Conservation (phyloP, 2,888 invertebrate genomes). For the Aelia acuminata region DNA sequence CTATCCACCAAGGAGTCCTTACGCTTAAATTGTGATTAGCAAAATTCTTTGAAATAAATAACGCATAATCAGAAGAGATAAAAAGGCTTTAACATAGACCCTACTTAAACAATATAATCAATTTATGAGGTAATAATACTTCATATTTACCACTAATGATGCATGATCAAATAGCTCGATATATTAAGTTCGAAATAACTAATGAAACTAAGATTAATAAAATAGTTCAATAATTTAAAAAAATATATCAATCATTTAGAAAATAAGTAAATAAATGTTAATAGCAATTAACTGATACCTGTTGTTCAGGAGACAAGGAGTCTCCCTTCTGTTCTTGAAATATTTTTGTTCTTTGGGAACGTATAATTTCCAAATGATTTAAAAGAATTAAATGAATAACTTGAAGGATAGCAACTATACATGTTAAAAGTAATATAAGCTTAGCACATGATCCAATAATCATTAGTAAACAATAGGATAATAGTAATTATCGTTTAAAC, state of each 20-base stretch:
- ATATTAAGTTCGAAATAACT: too few species aligned
- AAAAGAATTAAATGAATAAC: conserved; percentile 67
- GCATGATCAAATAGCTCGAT: too few species aligned
- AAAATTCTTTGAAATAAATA: too few species aligned
- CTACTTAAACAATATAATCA: too few species aligned
- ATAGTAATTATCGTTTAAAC: not conserved
- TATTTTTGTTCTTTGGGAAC: conserved; percentile 65
- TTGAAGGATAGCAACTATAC: conserved; percentile 67
- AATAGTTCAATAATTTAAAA: not conserved
- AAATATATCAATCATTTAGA: not conserved
- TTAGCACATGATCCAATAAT: conserved; percentile 63
- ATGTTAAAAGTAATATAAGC: conserved; percentile 66
- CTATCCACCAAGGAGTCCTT: too few species aligned
- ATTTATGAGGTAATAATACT: too few species aligned
- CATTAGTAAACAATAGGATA: conserved; percentile 51
- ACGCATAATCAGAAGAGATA: too few species aligned
- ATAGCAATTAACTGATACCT: not conserved
- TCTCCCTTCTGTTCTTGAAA: conserved; percentile 61
- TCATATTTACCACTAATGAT: too few species aligned
- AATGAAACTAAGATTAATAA: too few species aligned
- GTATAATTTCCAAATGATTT: conserved; percentile 67
- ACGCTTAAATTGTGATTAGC: too few species aligned
- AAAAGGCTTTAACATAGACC: too few species aligned
- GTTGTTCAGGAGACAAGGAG: conserved; percentile 44
- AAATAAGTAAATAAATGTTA: too few species aligned